Base-by-base conservation (phyloP, 2,797 vertebrate species). In the Otolemur crassicaudatus region DNA sequence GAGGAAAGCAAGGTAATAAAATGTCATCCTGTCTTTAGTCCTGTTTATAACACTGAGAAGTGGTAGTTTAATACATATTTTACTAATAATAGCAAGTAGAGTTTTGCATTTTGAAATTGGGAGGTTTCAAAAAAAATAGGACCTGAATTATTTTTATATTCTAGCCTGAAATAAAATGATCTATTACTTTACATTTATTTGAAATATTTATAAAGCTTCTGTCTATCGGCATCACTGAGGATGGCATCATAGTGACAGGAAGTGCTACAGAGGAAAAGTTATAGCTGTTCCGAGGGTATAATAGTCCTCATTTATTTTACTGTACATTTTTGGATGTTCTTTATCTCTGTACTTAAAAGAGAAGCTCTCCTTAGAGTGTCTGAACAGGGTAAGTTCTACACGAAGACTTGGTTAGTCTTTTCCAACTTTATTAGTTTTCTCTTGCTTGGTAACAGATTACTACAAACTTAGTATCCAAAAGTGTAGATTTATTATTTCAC, bases 1-100 rank as follows among this genome's bases (percentile, higher is more conserved):
- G 99, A 99, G 61, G 99, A 99, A 94, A 99, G 97, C 98, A 99
- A 99, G 99, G 99, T 99, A 98, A 91, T 80, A 13, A 72, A 67
- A 87, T 91, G 11, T n/a, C 10, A 8, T 90, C 4, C 86, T 86
- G 8, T 94, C 70, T 93, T 72, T 91, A 60, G 22, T 69, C 5
- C 37, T 23, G 37, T 43, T 92, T 70, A 69, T 70, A 40, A 84
- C 25, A 37, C 37, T 81, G 80, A 60, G 3, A 76, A 81, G 37
- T 65, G 25, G 8, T 81, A 84, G 25, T 49, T 92, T 87, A 85
- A 37, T 92, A 63, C 1, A 8, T 77, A 83, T 4, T 14, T 96
- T 70, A 58, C 75, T 91, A 91, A 73, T 87, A 82, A 79, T 87
- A 70, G 37, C n/a, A 27, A 61, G 13, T 53, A 65, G 34, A 1